A percentile compares a stretch with the other conserved stretches of the same genome.
phyloP scores from a whole-genome alignment of 2,113 vertebrate genomes.

The Eretmodus cyanostictus region DNA sequence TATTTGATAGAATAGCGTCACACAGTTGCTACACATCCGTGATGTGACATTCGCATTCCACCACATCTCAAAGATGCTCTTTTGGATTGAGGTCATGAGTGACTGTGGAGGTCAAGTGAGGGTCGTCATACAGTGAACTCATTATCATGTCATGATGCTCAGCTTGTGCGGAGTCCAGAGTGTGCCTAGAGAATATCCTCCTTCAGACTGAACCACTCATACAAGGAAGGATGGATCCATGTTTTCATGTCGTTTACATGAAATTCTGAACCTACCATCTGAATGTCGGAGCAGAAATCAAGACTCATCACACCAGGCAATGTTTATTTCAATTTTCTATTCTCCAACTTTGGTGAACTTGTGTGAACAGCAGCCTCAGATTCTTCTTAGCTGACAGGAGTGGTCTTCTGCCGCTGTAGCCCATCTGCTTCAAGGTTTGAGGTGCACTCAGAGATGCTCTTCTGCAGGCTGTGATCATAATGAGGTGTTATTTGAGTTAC shows the following conservation, averaged over 20 bases:
- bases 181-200: background rate
- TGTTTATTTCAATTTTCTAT: fast-evolving
- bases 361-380: fast-evolving
- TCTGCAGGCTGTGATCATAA: background rate
- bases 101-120: background rate
- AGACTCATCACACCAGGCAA: background rate
- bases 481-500: background rate
- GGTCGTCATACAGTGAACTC: background rate
- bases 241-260: background rate
- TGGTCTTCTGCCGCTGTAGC: background rate
- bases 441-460: background rate
- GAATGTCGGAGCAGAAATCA: fast-evolving
- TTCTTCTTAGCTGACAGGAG: background rate
- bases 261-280: background rate
- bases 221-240: fast-evolving
- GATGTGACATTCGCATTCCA: background rate
- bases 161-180: background rate
- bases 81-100: background rate
- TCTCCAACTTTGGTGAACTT: background rate
- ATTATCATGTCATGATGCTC: background rate
- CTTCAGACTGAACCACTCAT: background rate
- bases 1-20: background rate
- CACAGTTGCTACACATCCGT: background rate
- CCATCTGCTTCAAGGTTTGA: background rate
- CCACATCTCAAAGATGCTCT: background rate